Evolutionary conservation across 1,140 invertebrate genomes (phyloP).

Genomic region (Trialeurodes vaporariorum): DNA sequence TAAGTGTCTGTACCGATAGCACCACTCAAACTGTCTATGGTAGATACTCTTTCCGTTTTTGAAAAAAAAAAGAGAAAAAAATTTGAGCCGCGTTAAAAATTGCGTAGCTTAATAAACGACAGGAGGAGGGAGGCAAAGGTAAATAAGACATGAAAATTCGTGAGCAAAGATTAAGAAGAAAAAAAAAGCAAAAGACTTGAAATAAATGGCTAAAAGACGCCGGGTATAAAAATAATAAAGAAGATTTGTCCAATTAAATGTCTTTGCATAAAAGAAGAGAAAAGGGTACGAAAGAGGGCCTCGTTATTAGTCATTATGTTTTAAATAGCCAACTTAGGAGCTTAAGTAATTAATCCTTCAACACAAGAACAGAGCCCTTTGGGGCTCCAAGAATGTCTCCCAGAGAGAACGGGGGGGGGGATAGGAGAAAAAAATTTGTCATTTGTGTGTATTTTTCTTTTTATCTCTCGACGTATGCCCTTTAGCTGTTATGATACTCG

Average conservation of each 20-base stretch:
- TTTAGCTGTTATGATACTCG: background rate
- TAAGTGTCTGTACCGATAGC: too few species aligned
- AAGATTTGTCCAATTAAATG: conserved; percentile 1
- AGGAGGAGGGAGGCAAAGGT: background rate
- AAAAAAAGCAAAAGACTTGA: background rate
- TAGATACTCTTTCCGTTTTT: too few species aligned
- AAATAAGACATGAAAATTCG: background rate
- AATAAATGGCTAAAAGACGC: background rate
- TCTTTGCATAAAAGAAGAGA: background rate
- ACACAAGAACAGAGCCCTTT: background rate
- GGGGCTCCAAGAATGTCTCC: background rate
- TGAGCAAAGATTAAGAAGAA: too few species aligned
- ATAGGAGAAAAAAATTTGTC: background rate
- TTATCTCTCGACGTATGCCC: background rate
- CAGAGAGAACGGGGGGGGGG: too few species aligned
- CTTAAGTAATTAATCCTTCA: conserved; percentile 1
- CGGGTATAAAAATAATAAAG: background rate
- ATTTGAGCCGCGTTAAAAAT: too few species aligned
- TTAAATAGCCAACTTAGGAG: background rate
- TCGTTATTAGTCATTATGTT: background rate
- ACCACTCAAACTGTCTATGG: too few species aligned
- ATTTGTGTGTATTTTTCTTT: background rate
- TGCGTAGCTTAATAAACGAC: background rate
- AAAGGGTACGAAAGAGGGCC: background rate
- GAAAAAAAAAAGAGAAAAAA: too few species aligned